Base-by-base conservation (phyloP, 2,113 vertebrate genomes). In the Paraplagusia blochii region DNA sequence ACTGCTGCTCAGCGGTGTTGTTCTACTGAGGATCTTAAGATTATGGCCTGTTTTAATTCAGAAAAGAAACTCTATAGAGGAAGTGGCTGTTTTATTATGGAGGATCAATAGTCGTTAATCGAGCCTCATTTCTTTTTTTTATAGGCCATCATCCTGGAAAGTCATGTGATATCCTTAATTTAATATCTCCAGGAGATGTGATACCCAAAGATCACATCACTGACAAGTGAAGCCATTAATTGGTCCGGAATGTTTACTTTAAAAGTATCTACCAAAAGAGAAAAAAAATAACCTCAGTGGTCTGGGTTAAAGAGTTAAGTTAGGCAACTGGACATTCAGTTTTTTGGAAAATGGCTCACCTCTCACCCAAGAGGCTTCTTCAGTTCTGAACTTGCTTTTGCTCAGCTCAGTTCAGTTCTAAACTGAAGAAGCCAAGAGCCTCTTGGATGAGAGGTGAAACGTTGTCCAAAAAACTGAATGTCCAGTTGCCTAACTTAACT, bases 61-160 rank as follows among this genome's bases (percentile, higher is more conserved):
- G 67, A 61, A 82, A 69, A 54, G 72, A 58, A 66, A 60, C 49
- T 13, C n/a, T 62, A 80, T 61, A 69, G 74, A 59, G 72, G 66
- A 79, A 65, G 80, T 69, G 62, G 71, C 68, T 75, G 56, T 85
- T 80, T 72, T 76, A 78, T 77, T 81, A 71, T 66, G 70, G 74
- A 79, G 53, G 75, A 88, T 87, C 86, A 78, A 89, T 89, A 80
- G 69, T 67, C 61, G 61, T 81, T 87, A 88, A 85, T 86, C 54
- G 59, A 12, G 61, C 39, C 77, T 82, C 69, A 84, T 84, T 87
- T 87, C 81, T 80, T 80, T 44, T 44, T 44, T 44, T 9, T 17
- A 75, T 89, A 85, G 84, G 70, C 66, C 63, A 77, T 69, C 58
- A 50, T 81, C 77, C 59, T 68, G 57, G 22, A 66, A 64, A 76